These are phyloP conservation scores for Oncorhynchus tshawytscha DNA, from an alignment of 2,113 vertebrate species.

Conservation along the genomic window DNA sequence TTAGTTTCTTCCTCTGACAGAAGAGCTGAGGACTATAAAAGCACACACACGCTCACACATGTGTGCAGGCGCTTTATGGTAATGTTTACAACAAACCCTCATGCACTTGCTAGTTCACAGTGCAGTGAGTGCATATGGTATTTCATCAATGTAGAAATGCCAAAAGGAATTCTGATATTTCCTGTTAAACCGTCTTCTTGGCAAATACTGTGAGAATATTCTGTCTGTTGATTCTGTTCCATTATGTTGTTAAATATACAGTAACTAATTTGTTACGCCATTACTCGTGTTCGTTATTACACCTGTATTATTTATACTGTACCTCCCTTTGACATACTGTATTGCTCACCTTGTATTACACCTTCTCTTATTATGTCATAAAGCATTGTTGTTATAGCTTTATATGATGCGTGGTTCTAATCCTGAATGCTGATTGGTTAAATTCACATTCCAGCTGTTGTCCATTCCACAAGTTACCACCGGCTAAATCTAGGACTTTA, in stretches of 20 bases:
- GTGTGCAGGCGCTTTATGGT: not conserved
- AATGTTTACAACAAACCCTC: conserved; percentile 19
- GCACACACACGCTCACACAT: not conserved
- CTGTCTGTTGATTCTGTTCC: not conserved
- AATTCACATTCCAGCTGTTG: too few relatives aligned
- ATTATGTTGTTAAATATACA: too few relatives aligned
- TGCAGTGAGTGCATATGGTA: conserved; percentile 31
- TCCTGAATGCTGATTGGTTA: too few relatives aligned
- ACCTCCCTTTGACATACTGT: not conserved
- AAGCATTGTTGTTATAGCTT: too few relatives aligned
- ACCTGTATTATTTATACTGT: not conserved
- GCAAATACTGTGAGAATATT: conserved; percentile 8
- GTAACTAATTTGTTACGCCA: too few relatives aligned
- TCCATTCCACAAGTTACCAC: too few relatives aligned
- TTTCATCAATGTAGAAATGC: conserved; percentile 49
- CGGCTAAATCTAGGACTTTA: too few relatives aligned
- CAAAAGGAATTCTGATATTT: conserved; percentile 64
- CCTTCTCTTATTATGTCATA: too few relatives aligned
- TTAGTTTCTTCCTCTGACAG: conserved; percentile 36
- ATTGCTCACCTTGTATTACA: too few relatives aligned
- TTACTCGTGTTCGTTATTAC: too few relatives aligned
- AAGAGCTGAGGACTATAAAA: conserved; percentile 9
- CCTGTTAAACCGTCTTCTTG: conserved; percentile 29
- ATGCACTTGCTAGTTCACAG: conserved; percentile 32
- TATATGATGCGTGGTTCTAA: too few relatives aligned